phyloP scores from a whole-genome alignment of 2,797 vertebrate species.

The Pseudochirops cupreus region DNA sequence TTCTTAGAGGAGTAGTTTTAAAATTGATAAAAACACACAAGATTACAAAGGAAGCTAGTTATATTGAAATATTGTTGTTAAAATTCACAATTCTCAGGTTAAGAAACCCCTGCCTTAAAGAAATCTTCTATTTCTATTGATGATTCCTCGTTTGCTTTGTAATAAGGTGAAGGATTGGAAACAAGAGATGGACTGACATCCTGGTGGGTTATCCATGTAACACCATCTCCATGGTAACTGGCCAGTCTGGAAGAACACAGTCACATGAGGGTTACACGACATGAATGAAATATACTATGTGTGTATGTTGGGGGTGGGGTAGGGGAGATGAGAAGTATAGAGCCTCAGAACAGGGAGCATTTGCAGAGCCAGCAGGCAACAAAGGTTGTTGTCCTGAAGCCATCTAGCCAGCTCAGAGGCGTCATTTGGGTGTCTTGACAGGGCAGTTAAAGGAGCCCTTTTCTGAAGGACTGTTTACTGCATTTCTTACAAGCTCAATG shows the following conservation, averaged over 20 bases:
- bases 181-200: slow-evolving; percentile 71
- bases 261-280: slow-evolving; percentile 78
- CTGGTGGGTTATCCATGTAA: slow-evolving; percentile 73
- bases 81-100: neutral
- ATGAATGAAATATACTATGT: slow-evolving; percentile 80
- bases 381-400: slow-evolving; percentile 6
- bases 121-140: slow-evolving; percentile 41
- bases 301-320: neutral
- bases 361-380: neutral
- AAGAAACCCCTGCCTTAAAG: neutral
- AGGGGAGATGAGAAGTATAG: slow-evolving; percentile 49
- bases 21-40: neutral
- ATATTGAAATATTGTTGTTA: neutral
- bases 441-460: slow-evolving; percentile 42
- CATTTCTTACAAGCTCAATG: slow-evolving; percentile 44
- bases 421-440: neutral
- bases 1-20: neutral
- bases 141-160: slow-evolving; percentile 23
- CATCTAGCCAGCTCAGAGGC: neutral
- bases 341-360: slow-evolving; percentile 50
- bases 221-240: slow-evolving; percentile 79
- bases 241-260: slow-evolving; percentile 79
- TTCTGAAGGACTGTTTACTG: slow-evolving; percentile 31
- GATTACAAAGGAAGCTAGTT: neutral
- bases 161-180: slow-evolving; percentile 72